Percentiles rank a stretch among this genome's conserved stretches.
Evolutionary conservation across 2,888 invertebrate species (phyloP).

Genomic region (Saturnia pavonia): DNA sequence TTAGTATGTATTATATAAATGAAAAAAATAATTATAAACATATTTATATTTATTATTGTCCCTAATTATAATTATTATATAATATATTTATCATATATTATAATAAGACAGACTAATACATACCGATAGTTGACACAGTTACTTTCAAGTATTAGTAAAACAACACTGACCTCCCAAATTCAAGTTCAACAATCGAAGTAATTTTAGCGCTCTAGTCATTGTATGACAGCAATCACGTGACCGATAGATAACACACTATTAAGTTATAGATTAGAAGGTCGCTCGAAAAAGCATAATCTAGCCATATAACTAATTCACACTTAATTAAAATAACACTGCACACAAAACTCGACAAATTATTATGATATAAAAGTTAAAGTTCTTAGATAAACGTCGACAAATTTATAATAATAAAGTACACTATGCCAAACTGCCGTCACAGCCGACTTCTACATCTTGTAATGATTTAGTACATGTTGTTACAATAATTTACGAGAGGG

Average conservation of each 20-base stretch:
- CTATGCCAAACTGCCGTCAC: slow-evolving; percentile 2
- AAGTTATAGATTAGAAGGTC: background rate
- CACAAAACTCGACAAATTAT: background rate
- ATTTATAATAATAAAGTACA: background rate
- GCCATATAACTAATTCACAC: background rate
- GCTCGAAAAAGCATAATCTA: background rate
- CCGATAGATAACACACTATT: slow-evolving; percentile 4
- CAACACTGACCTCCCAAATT: slow-evolving; percentile 57
- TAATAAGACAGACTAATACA: background rate
- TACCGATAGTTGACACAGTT: background rate
- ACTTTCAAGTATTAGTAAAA: slow-evolving; percentile 20
- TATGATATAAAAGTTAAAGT: background rate
- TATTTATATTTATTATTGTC: background rate
- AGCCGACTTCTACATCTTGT: slow-evolving; percentile 11
- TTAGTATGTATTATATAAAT: background rate
- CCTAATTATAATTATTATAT: no score
- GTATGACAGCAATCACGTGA: slow-evolving; percentile 21
- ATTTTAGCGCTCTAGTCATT: slow-evolving; percentile 45
- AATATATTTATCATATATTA: background rate
- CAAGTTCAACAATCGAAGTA: slow-evolving; percentile 45
- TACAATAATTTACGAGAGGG: slow-evolving; percentile 13
- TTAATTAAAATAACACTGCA: background rate
- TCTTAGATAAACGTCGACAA: background rate
- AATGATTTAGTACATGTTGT: background rate
- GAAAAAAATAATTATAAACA: background rate